Percentiles rank a stretch among this genome's conserved stretches.
phyloP scores from a whole-genome alignment of 2,888 invertebrate genomes.

The Rhagonycha fulva region DNA sequence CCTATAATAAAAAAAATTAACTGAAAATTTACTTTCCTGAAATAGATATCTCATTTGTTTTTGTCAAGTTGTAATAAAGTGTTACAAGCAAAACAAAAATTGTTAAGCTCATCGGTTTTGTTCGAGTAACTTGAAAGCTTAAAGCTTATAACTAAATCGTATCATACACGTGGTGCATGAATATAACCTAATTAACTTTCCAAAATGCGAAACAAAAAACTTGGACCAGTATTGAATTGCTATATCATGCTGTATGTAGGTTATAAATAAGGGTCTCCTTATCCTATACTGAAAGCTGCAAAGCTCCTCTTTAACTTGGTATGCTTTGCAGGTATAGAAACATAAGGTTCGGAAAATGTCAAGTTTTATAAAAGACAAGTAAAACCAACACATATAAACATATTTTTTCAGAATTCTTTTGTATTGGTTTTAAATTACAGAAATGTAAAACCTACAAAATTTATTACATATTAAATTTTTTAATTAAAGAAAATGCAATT shows the following conservation, averaged over 20 bases:
- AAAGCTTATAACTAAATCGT: background rate
- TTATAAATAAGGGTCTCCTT: constrained; percentile 19
- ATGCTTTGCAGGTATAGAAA: constrained; percentile 13
- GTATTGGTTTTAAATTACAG: background rate
- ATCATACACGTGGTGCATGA: background rate
- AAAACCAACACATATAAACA: background rate
- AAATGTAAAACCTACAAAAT: background rate
- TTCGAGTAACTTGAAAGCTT: background rate
- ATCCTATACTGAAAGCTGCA: constrained; percentile 16
- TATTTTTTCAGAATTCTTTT: background rate
- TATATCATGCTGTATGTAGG: constrained; percentile 19
- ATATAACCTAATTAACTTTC: constrained; percentile 1
- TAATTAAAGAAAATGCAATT: background rate
- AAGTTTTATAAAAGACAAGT: background rate
- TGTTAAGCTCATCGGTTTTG: background rate
- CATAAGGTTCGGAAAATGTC: constrained; percentile 1
- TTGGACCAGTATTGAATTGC: constrained; percentile 21
- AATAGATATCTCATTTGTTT: background rate
- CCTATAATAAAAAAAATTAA: background rate
- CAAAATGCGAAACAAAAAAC: constrained; percentile 19
- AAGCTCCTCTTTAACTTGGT: constrained; percentile 17
- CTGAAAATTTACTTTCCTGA: background rate
- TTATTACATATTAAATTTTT: background rate
- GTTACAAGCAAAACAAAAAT: background rate
- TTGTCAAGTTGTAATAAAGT: background rate